These are phyloP conservation scores for Tupaia chinensis DNA, from an alignment of 2,113 vertebrate species.

Conservation along the genomic window DNA sequence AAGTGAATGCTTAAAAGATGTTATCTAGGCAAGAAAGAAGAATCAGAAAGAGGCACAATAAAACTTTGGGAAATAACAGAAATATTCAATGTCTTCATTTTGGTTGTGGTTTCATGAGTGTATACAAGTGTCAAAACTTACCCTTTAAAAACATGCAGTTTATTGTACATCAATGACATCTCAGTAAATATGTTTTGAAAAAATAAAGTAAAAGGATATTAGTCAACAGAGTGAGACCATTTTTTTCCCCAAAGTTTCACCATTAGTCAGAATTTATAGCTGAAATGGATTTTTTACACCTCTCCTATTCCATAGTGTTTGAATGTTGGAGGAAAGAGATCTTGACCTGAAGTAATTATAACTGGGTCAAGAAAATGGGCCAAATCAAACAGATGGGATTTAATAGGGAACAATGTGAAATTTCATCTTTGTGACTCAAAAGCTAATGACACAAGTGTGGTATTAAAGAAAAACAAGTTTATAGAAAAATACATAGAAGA, in stretches of 20 bases:
- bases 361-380: not conserved
- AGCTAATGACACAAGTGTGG: not conserved
- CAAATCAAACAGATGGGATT: slow-evolving; percentile 22
- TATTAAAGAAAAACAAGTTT: not conserved
- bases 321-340: not conserved
- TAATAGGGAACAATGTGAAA: slow-evolving; percentile 42
- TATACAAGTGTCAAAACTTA: not conserved
- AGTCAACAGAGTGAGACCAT: not conserved
- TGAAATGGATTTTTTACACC: not conserved
- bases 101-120: not conserved
- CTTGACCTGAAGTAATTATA: slow-evolving; percentile 15
- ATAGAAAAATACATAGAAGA: not conserved
- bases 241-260: not conserved
- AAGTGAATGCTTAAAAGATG: not conserved
- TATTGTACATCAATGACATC: not conserved
- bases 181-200: slow-evolving; percentile 24
- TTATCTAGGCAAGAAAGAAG: not conserved
- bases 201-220: not conserved
- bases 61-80: not conserved
- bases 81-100: not conserved
- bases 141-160: not conserved
- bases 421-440: not conserved
- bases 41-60: not conserved
- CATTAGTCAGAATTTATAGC: not conserved
- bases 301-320: not conserved